phyloP scores from a whole-genome alignment of 1,140 invertebrate genomes.

The Ceratina japonica region DNA sequence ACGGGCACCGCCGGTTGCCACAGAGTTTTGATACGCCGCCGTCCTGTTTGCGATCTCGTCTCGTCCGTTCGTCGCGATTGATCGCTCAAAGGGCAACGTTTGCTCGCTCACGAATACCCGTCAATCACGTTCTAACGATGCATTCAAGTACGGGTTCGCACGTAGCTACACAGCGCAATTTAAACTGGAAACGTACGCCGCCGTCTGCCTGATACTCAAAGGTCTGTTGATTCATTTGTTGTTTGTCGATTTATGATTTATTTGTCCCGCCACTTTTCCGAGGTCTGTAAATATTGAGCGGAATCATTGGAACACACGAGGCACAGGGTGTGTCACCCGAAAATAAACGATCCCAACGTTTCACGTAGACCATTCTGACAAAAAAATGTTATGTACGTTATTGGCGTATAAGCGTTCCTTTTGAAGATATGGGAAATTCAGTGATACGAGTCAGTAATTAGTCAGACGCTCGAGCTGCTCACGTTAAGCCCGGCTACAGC shows the following conservation, averaged over 20 bases:
- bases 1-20: not conserved
- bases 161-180: slow-evolving; percentile 22
- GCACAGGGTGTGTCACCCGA: not conserved
- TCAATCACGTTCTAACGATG: slow-evolving; percentile 52
- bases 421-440: no score
- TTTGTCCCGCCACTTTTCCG: not conserved
- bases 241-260: not conserved
- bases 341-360: no score
- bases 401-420: no score
- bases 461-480: no score
- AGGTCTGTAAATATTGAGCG: not conserved
- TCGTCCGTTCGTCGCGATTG: slow-evolving; percentile 36
- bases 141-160: slow-evolving; percentile 29
- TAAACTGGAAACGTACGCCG: slow-evolving; percentile 35
- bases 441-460: no score
- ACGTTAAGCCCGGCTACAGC: no score
- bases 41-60: slow-evolving; percentile 25
- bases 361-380: not conserved
- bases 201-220: not conserved
- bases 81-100: slow-evolving; percentile 51
- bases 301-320: not conserved
- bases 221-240: slow-evolving; percentile 4
- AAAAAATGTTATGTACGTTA: not conserved
- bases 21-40: slow-evolving; percentile 36
- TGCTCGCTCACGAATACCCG: slow-evolving; percentile 49